Percentiles rank a stretch among this genome's conserved stretches.
These are phyloP conservation scores for Xyrauchen texanus DNA, from an alignment of 2,113 vertebrate species.

Conservation along the genomic window DNA sequence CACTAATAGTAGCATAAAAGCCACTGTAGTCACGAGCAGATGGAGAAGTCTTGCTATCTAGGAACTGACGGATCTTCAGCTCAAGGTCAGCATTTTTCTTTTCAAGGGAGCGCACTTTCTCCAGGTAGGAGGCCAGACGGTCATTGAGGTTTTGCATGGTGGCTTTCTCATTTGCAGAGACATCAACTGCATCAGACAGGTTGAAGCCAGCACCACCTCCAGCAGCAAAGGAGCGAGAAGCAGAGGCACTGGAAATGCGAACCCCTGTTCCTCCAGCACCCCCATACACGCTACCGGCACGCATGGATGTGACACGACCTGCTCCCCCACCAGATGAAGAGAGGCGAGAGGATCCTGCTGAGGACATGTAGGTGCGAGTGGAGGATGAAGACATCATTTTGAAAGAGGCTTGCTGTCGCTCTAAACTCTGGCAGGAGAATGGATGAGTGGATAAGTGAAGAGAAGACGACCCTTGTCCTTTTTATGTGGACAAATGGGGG, in stretches of 20 bases:
- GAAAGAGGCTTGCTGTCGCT: slow-evolving; percentile 9
- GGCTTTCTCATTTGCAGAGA: slow-evolving; percentile 44
- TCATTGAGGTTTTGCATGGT: slow-evolving; percentile 58
- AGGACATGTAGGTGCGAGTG: slow-evolving; percentile 10
- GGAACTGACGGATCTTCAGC: slow-evolving; percentile 54
- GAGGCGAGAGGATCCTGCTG: background rate
- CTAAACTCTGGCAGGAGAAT: slow-evolving; percentile 38
- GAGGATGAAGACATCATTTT: slow-evolving; percentile 37
- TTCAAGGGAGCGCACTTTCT: slow-evolving; percentile 54
- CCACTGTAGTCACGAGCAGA: slow-evolving; percentile 33
- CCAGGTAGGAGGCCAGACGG: slow-evolving; percentile 56
- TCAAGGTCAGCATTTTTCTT: slow-evolving; percentile 52
- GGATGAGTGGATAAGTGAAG: background rate
- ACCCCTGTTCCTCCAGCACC: slow-evolving; percentile 49
- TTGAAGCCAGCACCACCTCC: slow-evolving; percentile 48
- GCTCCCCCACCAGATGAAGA: background rate
- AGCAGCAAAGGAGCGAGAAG: slow-evolving; percentile 6
- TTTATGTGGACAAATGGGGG: slow-evolving; percentile 36
- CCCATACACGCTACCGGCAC: slow-evolving; percentile 59
- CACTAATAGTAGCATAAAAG: slow-evolving; percentile 31
- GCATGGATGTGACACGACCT: background rate
- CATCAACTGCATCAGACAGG: slow-evolving; percentile 5
- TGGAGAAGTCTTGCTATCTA: slow-evolving; percentile 25
- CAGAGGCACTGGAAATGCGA: slow-evolving; percentile 58
- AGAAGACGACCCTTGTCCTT: background rate